phyloP scores from a whole-genome alignment of 1,140 invertebrate genomes.

The Zaprionus davidi region DNA sequence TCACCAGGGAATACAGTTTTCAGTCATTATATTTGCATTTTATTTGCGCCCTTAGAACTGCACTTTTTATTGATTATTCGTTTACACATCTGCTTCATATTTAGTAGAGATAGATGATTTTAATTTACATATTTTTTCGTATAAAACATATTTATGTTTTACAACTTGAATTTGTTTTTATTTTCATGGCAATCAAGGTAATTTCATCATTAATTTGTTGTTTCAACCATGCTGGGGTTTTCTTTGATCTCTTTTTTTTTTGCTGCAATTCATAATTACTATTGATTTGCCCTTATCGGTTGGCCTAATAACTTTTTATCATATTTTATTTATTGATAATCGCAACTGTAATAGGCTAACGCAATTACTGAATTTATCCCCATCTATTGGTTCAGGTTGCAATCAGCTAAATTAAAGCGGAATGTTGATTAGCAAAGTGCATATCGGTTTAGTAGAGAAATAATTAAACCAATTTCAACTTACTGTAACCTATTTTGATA shows the following conservation, averaged over 20 bases:
- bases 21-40: slow-evolving; percentile 15
- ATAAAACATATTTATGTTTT: neutral
- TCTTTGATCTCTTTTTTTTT: neutral
- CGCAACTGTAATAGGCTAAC: slow-evolving; percentile 15
- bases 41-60: neutral
- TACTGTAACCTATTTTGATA: neutral
- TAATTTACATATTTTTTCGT: neutral
- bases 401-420: slow-evolving; percentile 14
- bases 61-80: slow-evolving; percentile 30
- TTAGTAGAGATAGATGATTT: neutral
- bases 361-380: slow-evolving; percentile 12
- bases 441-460: neutral
- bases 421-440: slow-evolving; percentile 20
- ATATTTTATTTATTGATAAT: slow-evolving; percentile 19
- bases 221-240: neutral
- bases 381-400: slow-evolving; percentile 20
- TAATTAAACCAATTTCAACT: neutral
- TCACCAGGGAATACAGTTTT: neutral
- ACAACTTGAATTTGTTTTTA: neutral
- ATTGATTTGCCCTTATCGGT: slow-evolving; percentile 5
- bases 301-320: slow-evolving; percentile 11
- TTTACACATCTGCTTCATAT: neutral
- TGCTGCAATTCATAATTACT: slow-evolving; percentile 1
- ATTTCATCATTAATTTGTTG: slow-evolving; percentile 6
- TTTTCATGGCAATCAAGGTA: neutral